A percentile compares a stretch with the other conserved stretches of the same genome.
phyloP scores from a whole-genome alignment of 2,113 vertebrate genomes.

The Bombycilla garrulus region DNA sequence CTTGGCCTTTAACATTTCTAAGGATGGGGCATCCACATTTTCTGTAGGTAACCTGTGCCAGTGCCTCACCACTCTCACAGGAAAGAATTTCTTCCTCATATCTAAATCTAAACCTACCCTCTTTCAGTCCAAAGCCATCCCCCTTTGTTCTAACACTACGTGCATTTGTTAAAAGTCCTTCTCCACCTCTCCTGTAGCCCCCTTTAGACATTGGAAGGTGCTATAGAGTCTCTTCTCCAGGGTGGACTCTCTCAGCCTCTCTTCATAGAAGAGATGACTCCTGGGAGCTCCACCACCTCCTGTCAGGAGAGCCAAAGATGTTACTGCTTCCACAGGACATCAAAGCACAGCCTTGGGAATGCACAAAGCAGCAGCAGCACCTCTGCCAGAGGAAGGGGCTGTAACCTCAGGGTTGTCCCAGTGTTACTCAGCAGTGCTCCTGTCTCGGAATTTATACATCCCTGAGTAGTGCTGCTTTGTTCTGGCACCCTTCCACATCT shows the following conservation, averaged over 20 bases:
- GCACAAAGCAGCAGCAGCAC: background rate
- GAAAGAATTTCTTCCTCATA: background rate
- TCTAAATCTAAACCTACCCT: background rate
- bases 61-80: background rate
- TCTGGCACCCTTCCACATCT: background rate
- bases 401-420: background rate
- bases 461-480: accelerated
- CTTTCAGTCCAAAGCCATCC: background rate
- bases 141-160: background rate
- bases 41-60: background rate
- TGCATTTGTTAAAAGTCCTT: background rate
- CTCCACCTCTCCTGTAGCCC: background rate
- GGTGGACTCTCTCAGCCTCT: background rate
- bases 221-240: background rate
- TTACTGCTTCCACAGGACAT: background rate
- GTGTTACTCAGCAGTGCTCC: background rate
- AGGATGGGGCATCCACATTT: background rate
- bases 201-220: background rate
- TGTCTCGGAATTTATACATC: background rate
- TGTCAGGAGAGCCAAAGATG: background rate
- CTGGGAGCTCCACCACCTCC: background rate
- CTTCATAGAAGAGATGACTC: background rate
- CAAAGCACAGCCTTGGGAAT: background rate
- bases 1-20: background rate
- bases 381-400: background rate